These are phyloP conservation scores for Ferdinandea cuprea DNA, from an alignment of 2,888 invertebrate genomes.

Conservation along the genomic window DNA sequence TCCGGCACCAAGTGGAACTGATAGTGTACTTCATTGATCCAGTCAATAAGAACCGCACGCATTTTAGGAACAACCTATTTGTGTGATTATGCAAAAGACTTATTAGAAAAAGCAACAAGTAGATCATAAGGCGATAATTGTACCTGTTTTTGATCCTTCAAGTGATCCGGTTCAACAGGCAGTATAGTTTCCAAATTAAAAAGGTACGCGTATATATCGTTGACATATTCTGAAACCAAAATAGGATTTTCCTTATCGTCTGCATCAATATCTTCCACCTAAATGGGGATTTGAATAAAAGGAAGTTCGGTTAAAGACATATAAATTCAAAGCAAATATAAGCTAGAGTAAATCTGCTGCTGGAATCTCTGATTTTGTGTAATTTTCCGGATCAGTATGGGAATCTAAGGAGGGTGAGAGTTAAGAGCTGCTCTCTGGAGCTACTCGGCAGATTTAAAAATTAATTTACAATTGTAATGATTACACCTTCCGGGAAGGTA, in stretches of 20 bases:
- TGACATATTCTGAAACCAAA: conserved; percentile 92
- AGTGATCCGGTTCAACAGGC: conserved; percentile 86
- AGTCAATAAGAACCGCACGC: conserved; percentile 95
- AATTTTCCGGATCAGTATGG: too few species aligned
- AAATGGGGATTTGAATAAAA: conserved; percentile 1
- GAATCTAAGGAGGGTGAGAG: too few species aligned
- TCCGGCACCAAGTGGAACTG: conserved; percentile 94
- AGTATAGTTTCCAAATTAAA: conserved; percentile 88
- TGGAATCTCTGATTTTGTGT: too few species aligned
- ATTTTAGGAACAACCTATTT: conserved; percentile 89
- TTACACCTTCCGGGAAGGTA: too few species aligned
- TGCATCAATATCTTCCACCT: conserved; percentile 89
- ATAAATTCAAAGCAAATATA: too few species aligned
- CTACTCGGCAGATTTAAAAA: too few species aligned
- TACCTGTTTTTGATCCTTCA: conserved; percentile 86
- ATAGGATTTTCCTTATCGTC: conserved; percentile 89
- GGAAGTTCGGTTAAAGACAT: too few species aligned
- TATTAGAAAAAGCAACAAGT: neutral
- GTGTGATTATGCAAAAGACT: neutral
- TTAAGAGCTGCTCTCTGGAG: too few species aligned
- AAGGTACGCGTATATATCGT: conserved; percentile 94
- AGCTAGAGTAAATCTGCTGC: too few species aligned
- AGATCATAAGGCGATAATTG: neutral
- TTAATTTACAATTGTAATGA: too few species aligned
- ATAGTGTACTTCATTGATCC: conserved; percentile 95